Evolutionary conservation across 1,140 invertebrate genomes (phyloP).

Genomic region (Macrotrachela quadricornifera): DNA sequence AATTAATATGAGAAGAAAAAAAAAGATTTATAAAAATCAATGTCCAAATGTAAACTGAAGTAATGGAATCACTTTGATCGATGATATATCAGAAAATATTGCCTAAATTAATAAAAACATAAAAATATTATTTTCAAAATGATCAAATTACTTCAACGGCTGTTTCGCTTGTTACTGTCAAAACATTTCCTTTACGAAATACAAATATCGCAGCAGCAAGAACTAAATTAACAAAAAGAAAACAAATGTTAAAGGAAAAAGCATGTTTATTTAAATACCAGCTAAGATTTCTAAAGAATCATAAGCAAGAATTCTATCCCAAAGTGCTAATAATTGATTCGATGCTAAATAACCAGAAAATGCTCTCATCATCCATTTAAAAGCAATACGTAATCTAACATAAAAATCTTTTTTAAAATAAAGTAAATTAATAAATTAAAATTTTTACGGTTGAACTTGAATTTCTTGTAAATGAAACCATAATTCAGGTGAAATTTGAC

Average conservation of each 20-base stretch:
- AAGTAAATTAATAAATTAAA: too few relatives aligned
- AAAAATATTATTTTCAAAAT: too few relatives aligned
- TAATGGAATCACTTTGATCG: not conserved
- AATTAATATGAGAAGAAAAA: too few relatives aligned
- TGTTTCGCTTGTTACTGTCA: not conserved
- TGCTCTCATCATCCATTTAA: conserved; percentile 81
- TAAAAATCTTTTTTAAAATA: too few relatives aligned
- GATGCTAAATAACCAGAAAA: conserved; percentile 77
- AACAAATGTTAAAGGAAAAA: not conserved
- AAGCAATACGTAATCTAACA: conserved; percentile 40
- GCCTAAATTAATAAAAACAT: not conserved
- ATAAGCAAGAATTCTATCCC: conserved; percentile 73
- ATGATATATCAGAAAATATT: conserved; percentile 4
- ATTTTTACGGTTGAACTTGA: conserved; percentile 68
- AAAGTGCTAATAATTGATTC: conserved; percentile 66
- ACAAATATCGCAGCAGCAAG: conserved; percentile 5
- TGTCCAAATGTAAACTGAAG: not conserved
- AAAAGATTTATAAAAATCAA: too few relatives aligned
- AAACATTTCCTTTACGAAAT: not conserved
- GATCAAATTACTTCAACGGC: not conserved
- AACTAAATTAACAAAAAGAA: not conserved
- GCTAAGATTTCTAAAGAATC: conserved; percentile 70
- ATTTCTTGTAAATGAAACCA: conserved; percentile 69
- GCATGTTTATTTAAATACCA: conserved; percentile 13
- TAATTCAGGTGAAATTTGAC: conserved; percentile 62